Conservation (phyloP, 2,888 invertebrate species). For the Eremobia ochroleuca region DNA sequence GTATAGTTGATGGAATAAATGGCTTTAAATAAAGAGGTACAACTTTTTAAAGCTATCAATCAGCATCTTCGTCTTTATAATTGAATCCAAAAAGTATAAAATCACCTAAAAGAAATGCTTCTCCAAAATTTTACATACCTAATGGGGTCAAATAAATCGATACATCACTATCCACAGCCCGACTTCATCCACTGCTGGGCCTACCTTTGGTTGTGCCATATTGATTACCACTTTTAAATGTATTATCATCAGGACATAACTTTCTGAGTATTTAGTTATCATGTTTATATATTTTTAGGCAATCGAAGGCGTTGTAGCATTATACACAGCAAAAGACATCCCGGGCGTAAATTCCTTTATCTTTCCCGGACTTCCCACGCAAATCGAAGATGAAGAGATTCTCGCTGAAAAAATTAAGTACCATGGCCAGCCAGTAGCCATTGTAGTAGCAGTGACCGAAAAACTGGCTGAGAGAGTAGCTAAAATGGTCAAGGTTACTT, state of each 20-base stretch:
- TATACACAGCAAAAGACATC: constrained; percentile 92
- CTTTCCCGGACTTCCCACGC: constrained; percentile 76
- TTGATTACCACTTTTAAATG: not conserved
- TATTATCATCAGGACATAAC: not conserved
- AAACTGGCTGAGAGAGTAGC: constrained; percentile 90
- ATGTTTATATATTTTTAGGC: constrained; percentile 78
- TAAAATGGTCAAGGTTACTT: constrained; percentile 91
- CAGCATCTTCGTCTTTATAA: not conserved
- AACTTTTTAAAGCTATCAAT: not conserved
- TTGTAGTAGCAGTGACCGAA: constrained; percentile 92
- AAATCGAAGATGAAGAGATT: constrained; percentile 87
- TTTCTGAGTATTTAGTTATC: not conserved
- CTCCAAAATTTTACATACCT: too few species aligned
- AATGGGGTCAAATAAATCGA: not conserved
- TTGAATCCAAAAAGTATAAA: not conserved
- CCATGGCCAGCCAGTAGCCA: constrained; percentile 93
- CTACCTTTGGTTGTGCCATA: not conserved
- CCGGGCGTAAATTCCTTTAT: constrained; percentile 92
- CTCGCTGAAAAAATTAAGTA: constrained; percentile 91
- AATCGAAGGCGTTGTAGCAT: constrained; percentile 92
- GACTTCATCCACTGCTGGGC: not conserved
- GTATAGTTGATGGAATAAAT: not conserved
- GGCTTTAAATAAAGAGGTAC: too few species aligned
- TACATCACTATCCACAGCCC: too few species aligned
- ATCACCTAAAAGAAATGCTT: not conserved